Base-by-base conservation (phyloP, 2,888 invertebrate genomes). In the Anodontia alba region DNA sequence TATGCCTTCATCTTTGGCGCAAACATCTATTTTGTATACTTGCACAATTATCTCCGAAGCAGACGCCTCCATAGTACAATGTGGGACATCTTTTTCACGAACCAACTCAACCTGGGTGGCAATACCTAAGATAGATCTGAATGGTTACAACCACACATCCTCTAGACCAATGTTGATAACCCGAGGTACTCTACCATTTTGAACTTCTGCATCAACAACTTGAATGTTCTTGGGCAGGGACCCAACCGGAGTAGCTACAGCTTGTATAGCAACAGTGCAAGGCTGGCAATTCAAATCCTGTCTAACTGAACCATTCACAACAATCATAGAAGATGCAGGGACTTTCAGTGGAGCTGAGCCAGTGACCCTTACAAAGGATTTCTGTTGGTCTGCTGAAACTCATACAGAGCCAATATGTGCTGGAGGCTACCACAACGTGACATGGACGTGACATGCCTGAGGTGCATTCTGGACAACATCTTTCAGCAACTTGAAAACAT, bases 101-200 rank as follows among this genome's bases (percentile, higher is more conserved):
- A 73, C 43, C 29, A 66, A 29, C 3, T 66, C 66, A n/a, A 73
- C 73, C 8, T 29, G 36, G 7, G 49, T 46, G 31, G 66, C 73
- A 1, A 73, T 46, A 20, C 73, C 73, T 20, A 73, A 12, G 15
- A 29, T 38, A 8, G 73, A n/a, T 73, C 66, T 57, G n/a, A n/a
- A n/a, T 36, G 62, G 73, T 12, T 73, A n/a, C 20, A 73, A 43
- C 73, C 73, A 73, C 7, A 73, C 36, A 46, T 73, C 73, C 46
- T 73, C 73, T 38, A 38, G 20, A 8, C 73, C 73, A 23, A 73
- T 66, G 43, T 73, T 73, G 10, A 73, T 38, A 23, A 73, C 66
- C 23, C 73, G 2, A 3, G 73, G 66, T 8, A 73, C 26, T 3
- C 38, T 10, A 2, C 73, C 73, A 7, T 31, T 73, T 20, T 10